Base-by-base conservation (phyloP, 2,113 vertebrate species). In the Dromaius novaehollandiae region DNA sequence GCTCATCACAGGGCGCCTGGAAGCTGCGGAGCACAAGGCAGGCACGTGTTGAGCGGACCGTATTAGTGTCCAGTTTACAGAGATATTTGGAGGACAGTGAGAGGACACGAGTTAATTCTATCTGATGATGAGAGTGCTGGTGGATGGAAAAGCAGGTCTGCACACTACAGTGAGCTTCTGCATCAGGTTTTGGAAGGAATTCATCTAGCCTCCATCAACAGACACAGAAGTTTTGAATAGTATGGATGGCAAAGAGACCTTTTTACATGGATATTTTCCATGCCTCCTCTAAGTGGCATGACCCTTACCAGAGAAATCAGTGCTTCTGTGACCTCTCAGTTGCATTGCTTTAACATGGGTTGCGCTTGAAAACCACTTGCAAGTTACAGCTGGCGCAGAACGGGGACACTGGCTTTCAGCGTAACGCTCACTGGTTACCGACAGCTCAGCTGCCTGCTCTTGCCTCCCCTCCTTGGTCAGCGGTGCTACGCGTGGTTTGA, bases 1-100 rank as follows among this genome's bases (percentile, higher is more conserved):
- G 7, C 16, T 9, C 22, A 3, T 18, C 2, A 4, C 1, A 5
- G 55, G 46, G 28, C 5, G 19, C 2, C 3, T 0, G 7, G 34
- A 60, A 38, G 82, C 63, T 82, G 82, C 26, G 14, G 56, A 56
- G 70, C 46, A 64, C 22, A n/a, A 58, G 44, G 17, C n/a, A 55
- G 58, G 34, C 30, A 58, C 34, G 15, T 8, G 36, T 81, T 0
- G 7, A 26, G 44, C 1, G 5, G 80, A 60, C 44, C 40, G 9
- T 34, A 48, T 21, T 28, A 58, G 7, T 13, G 18, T 22, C 32
- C 86, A 83, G 22, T 10, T 84, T 46, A 82, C n/a, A 66, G 7
- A 21, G 76, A 18, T 22, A 11, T 75, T 18, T 60, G 65, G 60
- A 84, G 48, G 79, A 82, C 32, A n/a, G 36, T 2, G 64, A 91